Percentiles rank a stretch among this genome's conserved stretches.
These are phyloP conservation scores for Diplodus sargus DNA, from an alignment of 2,797 vertebrate species.

Conservation along the genomic window DNA sequence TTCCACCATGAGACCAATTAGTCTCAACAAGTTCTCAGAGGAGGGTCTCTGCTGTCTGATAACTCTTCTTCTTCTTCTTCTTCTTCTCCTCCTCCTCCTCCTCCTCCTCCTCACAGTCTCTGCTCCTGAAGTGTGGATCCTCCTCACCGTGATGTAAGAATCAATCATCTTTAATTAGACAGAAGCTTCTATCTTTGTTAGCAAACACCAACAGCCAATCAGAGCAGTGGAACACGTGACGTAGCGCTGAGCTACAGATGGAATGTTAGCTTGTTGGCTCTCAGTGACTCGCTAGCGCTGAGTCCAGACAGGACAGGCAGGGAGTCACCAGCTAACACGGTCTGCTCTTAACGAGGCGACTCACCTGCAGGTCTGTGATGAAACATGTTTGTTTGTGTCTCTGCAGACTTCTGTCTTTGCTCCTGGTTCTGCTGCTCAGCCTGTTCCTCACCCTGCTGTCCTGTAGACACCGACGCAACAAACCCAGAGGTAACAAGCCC, in stretches of 20 bases:
- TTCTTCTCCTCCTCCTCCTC: neutral
- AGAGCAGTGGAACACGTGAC: no score
- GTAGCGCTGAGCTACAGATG: no score
- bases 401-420: neutral
- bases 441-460: neutral
- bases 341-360: no score
- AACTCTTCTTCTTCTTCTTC: neutral
- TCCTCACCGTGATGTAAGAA: conserved; percentile 24
- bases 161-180: neutral
- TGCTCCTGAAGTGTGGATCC: neutral
- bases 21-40: neutral
- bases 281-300: no score
- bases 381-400: neutral
- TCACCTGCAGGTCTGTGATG: neutral
- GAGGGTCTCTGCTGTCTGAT: neutral
- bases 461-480: neutral
- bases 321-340: no score
- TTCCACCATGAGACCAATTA: neutral
- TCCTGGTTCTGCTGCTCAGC: conserved; percentile 11
- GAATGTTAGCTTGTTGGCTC: no score
- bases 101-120: neutral
- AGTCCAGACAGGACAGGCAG: no score
- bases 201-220: no score
- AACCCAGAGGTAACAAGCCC: neutral
- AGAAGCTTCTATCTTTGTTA: no score